Evolutionary conservation across 1,140 invertebrate species (phyloP).

Genomic region (Lepidurus arcticus): DNA sequence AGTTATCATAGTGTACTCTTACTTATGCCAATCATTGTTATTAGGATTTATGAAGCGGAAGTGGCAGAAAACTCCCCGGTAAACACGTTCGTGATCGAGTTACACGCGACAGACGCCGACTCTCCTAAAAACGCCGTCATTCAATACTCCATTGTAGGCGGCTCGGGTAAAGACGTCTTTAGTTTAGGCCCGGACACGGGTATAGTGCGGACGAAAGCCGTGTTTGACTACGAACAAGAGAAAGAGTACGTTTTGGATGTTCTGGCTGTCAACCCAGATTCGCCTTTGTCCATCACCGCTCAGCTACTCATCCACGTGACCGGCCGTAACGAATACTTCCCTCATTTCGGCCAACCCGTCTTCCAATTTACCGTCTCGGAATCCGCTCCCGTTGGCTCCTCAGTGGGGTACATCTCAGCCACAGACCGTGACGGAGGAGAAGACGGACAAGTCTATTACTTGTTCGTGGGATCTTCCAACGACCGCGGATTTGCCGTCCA

Average conservation of each 20-base stretch:
- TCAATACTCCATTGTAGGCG: constrained; percentile 75
- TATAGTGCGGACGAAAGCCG: constrained; percentile 63
- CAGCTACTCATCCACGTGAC: constrained; percentile 70
- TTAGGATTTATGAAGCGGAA: constrained; percentile 61
- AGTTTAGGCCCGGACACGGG: constrained; percentile 68
- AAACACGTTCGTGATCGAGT: constrained; percentile 67
- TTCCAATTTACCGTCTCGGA: constrained; percentile 93
- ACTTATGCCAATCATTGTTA: background rate
- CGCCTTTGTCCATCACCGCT: constrained; percentile 67
- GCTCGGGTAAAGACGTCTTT: constrained; percentile 69
- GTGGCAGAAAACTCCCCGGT: constrained; percentile 75
- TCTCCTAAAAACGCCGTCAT: constrained; percentile 85
- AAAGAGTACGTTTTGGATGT: constrained; percentile 70
- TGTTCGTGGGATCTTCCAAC: constrained; percentile 87
- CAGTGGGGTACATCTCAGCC: constrained; percentile 78
- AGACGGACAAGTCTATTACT: constrained; percentile 85
- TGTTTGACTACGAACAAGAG: constrained; percentile 85
- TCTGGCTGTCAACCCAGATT: constrained; percentile 80
- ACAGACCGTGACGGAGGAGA: constrained; percentile 86
- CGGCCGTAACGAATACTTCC: constrained; percentile 88
- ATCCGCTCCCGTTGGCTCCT: constrained; percentile 77
- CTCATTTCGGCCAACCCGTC: constrained; percentile 80
- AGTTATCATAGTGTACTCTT: no score
- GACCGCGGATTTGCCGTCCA: constrained; percentile 85
- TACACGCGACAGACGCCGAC: constrained; percentile 78